A percentile compares a stretch with the other conserved stretches of the same genome.
phyloP scores from a whole-genome alignment of 2,113 vertebrate genomes.

The Chaenocephalus aceratus region DNA sequence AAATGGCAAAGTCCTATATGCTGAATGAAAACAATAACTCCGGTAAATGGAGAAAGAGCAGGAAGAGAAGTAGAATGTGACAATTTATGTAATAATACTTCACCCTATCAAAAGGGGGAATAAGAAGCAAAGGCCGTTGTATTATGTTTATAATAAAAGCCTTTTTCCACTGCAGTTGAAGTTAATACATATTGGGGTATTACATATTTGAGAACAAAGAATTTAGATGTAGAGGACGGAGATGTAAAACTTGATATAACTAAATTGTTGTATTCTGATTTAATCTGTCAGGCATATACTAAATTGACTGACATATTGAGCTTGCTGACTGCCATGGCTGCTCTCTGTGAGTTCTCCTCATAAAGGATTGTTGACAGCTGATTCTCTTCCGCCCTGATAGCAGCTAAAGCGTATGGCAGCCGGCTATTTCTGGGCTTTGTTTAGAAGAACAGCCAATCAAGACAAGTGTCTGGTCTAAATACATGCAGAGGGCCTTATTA shows the following conservation, averaged over 20 bases:
- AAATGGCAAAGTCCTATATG: too few relatives aligned
- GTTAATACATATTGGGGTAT: too few relatives aligned
- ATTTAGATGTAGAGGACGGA: neutral
- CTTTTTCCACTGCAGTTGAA: too few relatives aligned
- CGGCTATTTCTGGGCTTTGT: constrained; percentile 48
- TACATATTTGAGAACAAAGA: neutral
- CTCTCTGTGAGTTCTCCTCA: constrained; percentile 17
- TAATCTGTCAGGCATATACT: neutral
- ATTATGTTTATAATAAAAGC: too few relatives aligned
- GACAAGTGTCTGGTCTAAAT: constrained; percentile 47
- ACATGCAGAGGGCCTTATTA: constrained; percentile 61
- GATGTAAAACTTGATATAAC: neutral
- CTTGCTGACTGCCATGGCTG: constrained; percentile 27
- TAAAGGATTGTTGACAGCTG: constrained; percentile 55
- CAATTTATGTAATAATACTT: too few relatives aligned
- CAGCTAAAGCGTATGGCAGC: constrained; percentile 53
- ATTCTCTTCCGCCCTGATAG: constrained; percentile 35
- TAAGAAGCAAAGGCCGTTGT: too few relatives aligned
- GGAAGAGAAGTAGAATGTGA: too few relatives aligned
- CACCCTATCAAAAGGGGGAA: too few relatives aligned
- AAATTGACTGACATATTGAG: constrained; percentile 20
- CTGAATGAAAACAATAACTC: too few relatives aligned
- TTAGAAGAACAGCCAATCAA: constrained; percentile 57
- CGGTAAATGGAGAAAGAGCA: too few relatives aligned
- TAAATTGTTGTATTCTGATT: neutral